phyloP scores from a whole-genome alignment of 2,797 vertebrate genomes.

The Pteronotus mesoamericanus region DNA sequence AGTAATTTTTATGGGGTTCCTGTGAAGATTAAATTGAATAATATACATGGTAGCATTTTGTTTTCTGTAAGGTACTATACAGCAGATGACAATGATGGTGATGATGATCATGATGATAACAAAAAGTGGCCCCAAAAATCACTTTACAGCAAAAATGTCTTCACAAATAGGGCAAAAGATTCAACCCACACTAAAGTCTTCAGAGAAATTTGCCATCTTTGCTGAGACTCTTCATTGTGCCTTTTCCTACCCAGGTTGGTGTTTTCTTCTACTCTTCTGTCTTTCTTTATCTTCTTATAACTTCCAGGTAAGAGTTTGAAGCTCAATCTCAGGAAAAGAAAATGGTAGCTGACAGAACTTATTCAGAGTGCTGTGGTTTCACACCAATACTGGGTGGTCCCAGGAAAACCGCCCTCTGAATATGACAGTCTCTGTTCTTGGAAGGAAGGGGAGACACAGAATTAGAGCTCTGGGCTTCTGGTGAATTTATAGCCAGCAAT shows the following conservation, averaged over 20 bases:
- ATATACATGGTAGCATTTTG: neutral
- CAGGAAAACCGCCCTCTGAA: neutral
- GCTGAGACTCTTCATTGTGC: neutral
- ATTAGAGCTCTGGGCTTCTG: neutral
- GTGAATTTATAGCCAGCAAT: neutral
- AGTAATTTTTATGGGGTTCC: neutral
- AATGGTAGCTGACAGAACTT: neutral
- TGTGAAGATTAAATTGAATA: neutral
- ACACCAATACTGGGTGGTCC: too few species aligned
- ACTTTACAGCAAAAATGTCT: neutral
- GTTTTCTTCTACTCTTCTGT: neutral
- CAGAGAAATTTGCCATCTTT: neutral
- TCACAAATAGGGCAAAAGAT: neutral
- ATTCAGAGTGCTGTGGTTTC: neutral
- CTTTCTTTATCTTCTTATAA: neutral
- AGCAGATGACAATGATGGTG: neutral
- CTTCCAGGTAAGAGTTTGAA: neutral
- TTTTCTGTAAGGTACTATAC: accelerated
- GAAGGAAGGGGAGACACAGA: neutral
- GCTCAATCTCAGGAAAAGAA: neutral
- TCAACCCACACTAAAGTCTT: neutral
- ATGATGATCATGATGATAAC: neutral
- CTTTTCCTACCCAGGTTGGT: neutral
- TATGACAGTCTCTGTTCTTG: neutral
- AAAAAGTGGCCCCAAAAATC: neutral